Percentiles rank a stretch among this genome's conserved stretches.
Evolutionary conservation across 2,113 vertebrate genomes (phyloP).

Genomic region (Corapipo altera): DNA sequence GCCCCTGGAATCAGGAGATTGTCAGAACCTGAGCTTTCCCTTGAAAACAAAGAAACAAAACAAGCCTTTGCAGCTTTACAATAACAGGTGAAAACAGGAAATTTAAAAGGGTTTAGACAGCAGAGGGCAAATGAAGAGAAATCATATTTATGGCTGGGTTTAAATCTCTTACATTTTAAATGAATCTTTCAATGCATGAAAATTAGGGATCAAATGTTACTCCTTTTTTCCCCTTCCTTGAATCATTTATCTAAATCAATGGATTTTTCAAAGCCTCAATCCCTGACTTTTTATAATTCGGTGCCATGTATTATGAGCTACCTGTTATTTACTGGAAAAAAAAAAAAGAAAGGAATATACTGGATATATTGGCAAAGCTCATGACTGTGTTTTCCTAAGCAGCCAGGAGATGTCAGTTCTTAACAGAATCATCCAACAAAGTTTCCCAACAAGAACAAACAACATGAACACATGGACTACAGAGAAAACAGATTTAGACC

Average conservation of each 20-base stretch:
- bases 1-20: not conserved
- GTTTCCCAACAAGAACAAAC: not conserved
- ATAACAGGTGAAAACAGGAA: not conserved
- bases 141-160: not conserved
- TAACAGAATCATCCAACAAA: not conserved
- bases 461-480: slow-evolving; percentile 25
- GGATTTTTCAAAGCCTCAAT: not conserved
- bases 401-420: slow-evolving; percentile 65
- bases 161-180: not conserved
- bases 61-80: not conserved
- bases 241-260: not conserved
- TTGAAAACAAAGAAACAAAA: not conserved
- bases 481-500: slow-evolving; percentile 38
- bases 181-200: not conserved
- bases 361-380: not conserved
- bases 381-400: slow-evolving; percentile 30
- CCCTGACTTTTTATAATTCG: not conserved
- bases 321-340: not conserved
- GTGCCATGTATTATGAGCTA: not conserved
- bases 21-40: not conserved
- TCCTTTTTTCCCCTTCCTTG: not conserved
- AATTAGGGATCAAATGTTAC: not conserved
- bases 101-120: not conserved
- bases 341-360: not conserved
- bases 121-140: not conserved